Percentiles rank a stretch among this genome's conserved stretches.
Evolutionary conservation across 2,797 vertebrate species (phyloP).

Genomic region (Pseudotriccus pelzelni): DNA sequence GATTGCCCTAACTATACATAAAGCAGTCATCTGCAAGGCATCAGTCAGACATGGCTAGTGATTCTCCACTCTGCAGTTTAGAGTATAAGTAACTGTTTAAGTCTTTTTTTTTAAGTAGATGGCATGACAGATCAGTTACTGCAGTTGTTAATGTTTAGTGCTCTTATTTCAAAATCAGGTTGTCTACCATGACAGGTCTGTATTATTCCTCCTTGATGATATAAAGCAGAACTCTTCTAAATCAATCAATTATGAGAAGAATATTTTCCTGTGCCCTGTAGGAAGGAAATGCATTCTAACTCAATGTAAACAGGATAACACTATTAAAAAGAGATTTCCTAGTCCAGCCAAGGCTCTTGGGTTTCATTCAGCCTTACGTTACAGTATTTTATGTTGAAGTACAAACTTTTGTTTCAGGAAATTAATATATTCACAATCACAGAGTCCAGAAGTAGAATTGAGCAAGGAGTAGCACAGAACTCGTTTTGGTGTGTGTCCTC

Average conservation of each 20-base stretch:
- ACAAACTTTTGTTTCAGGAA: neutral
- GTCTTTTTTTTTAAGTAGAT: neutral
- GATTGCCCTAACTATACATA: neutral
- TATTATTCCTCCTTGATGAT: neutral
- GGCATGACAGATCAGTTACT: neutral
- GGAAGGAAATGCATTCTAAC: constrained; percentile 24
- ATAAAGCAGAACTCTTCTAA: neutral
- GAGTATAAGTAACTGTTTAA: neutral
- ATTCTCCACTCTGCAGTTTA: neutral
- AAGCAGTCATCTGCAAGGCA: neutral
- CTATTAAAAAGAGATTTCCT: constrained; percentile 35
- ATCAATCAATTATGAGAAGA: neutral
- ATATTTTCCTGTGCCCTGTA: neutral
- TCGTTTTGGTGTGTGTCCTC: rapidly evolving
- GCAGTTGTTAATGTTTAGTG: neutral
- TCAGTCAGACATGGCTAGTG: neutral
- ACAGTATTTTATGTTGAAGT: neutral
- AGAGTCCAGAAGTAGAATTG: neutral
- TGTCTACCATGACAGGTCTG: neutral
- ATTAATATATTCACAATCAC: neutral
- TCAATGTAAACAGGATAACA: constrained; percentile 36
- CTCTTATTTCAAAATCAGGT: neutral
- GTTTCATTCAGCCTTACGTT: neutral
- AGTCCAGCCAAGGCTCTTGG: neutral
- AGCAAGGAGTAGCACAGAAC: neutral